Evolutionary conservation across 1,140 invertebrate genomes (phyloP), one percentile per base, ranked within the genome.

Genomic region (Caenorhabditis brenneri): DNA sequence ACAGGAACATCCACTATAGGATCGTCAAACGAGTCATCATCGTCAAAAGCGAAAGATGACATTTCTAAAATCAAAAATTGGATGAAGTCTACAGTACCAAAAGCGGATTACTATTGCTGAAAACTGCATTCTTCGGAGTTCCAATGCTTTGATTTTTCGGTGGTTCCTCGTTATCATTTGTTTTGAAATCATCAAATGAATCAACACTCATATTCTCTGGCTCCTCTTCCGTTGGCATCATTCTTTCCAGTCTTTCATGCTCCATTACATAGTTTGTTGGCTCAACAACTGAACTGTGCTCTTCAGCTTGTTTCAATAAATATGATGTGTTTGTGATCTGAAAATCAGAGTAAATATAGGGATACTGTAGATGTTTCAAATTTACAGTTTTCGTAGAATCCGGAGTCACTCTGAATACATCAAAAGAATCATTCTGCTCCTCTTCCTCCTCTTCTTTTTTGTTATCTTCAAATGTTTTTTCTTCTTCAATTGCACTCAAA

Each of bases 401-500:
- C n/a, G 16, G 6, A 1, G 36, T 74, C 7, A n/a, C 10, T 42
- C 65, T n/a, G n/a, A 74, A 74, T 19, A 46, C 36, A 42, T 74
- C 65, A 74, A 74, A 74, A 10, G 65, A 74, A 46, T 42, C 65
- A 10, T 39, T 33, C 4, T 74, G 9, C 2, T 29, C 53, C 27
- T 27, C 49, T n/a, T 33, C 58, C 16, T 65, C 58, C 19, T 65
- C 31, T n/a, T n/a, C n/a, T n/a, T n/a, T n/a, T n/a, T n/a, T n/a
- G n/a, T n/a, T n/a, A n/a, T n/a, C n/a, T 12, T 9, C 1, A 0
- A 29, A 7, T 12, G 53, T 58, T 29, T 12, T 27, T 65, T 65
- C 65, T 24, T 74, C 65, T 42, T 39, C 36, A 74, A 74, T 74
- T 42, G 22, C 65, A 74, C 65, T 74, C 65, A 74, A 74, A 74